Conservation (phyloP, 2,797 vertebrate genomes). For the Schizopygopsis pylzovi region DNA sequence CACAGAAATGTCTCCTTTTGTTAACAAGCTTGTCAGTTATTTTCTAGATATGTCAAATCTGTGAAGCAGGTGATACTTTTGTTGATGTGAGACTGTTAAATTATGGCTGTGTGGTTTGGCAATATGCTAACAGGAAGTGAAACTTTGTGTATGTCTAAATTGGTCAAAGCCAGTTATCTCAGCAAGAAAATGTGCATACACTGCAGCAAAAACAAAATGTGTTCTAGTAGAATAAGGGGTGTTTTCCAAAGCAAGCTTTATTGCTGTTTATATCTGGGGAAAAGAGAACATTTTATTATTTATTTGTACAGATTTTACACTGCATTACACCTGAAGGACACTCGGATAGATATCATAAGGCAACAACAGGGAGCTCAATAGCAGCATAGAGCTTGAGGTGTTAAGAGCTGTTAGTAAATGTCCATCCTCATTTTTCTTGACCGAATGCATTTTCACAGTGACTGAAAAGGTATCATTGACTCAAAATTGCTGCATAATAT, state of each 20-base stretch:
- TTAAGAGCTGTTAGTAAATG: not conserved
- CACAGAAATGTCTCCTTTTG: not conserved
- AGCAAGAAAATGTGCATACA: not conserved
- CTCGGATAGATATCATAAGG: conserved; percentile 49
- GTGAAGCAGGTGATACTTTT: not conserved
- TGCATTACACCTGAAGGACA: conserved; percentile 3
- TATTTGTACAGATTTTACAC: conserved; percentile 18
- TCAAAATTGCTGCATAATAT: conserved; percentile 18
- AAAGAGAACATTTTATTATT: not conserved
- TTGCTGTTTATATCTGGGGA: conserved; percentile 33
- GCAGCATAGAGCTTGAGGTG: conserved; percentile 33
- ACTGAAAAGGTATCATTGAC: not conserved
- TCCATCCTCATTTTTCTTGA: not conserved
- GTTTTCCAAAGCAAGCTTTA: conserved; percentile 44
- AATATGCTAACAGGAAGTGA: not conserved
- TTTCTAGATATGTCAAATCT: not conserved
- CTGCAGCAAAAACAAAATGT: not conserved
- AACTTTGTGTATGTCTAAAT: not conserved
- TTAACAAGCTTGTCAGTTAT: not conserved
- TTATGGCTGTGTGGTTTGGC: not conserved
- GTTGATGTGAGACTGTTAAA: not conserved
- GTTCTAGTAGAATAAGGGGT: not conserved
- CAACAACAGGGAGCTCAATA: conserved; percentile 32
- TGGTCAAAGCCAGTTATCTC: not conserved
- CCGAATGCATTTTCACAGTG: not conserved